These are phyloP conservation scores for Anoplolepis gracilipes DNA, from an alignment of 1,140 invertebrate genomes.

Conservation along the genomic window DNA sequence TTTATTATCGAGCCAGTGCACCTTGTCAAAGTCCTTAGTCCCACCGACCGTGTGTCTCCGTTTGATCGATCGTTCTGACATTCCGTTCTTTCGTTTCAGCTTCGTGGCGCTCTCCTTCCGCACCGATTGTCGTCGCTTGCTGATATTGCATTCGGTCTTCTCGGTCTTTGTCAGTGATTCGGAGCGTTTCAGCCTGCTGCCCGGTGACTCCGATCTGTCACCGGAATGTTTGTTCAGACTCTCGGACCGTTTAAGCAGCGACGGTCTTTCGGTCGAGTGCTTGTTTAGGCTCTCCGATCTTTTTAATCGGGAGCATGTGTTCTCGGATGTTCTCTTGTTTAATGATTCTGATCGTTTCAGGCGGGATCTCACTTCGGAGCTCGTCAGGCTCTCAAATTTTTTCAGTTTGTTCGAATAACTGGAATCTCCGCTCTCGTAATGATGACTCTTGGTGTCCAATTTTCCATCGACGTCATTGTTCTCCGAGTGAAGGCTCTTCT, in stretches of 20 bases:
- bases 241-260: constrained; percentile 86
- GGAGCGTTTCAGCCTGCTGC: constrained; percentile 87
- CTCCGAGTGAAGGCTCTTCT: background rate
- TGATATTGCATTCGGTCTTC: constrained; percentile 93
- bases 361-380: constrained; percentile 80
- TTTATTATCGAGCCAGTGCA: constrained; percentile 87
- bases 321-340: constrained; percentile 85
- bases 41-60: constrained; percentile 96
- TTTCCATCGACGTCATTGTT: background rate
- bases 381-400: constrained; percentile 83
- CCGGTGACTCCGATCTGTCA: constrained; percentile 81
- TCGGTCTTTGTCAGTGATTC: constrained; percentile 92
- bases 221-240: constrained; percentile 87
- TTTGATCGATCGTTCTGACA: constrained; percentile 92
- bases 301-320: constrained; percentile 81
- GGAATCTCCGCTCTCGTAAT: constrained; percentile 66
- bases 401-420: constrained; percentile 85
- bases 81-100: constrained; percentile 91
- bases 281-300: constrained; percentile 85
- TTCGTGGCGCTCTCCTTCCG: constrained; percentile 87
- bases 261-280: constrained; percentile 82
- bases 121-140: constrained; percentile 88
- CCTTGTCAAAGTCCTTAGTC: constrained; percentile 93
- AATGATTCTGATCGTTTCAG: constrained; percentile 88
- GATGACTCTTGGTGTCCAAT: constrained; percentile 17